Base-by-base conservation (phyloP, 2,113 vertebrate species). In the Microcebus ravelobensis region DNA sequence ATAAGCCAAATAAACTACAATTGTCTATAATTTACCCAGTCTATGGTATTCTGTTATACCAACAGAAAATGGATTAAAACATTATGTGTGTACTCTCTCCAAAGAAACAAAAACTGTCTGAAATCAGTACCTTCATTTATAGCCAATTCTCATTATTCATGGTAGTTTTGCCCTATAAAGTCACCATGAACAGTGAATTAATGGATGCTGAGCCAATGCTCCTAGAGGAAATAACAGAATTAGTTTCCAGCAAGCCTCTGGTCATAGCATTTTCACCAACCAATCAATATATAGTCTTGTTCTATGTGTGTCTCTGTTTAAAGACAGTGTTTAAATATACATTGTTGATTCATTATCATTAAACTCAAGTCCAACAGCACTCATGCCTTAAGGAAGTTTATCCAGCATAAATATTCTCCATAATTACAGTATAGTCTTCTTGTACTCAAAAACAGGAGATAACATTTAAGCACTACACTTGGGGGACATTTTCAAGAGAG, bases 121-220 rank as follows among this genome's bases (percentile, higher is more conserved):
- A 63, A 92, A 73, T 31, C 18, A 36, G 27, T 29, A 10, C 76
- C 42, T 36, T 81, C 39, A 55, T 21, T 61, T 74, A 77, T 18
- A 79, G 18, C 77, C 6, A 0, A 11, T 34, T 45, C n/a, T 50
- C 61, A 61, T 9, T 39, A 73, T 10, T 59, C 39, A 21, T 8
- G 36, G 42, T 18, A 31, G 25, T 36, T 52, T 31, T 0, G 3
- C 9, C 23, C 23, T 55, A 23, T 67, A 13, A 23, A 92, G 48
- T 48, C 17, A 20, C 81, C 14, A 13, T 21, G 2, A 94, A 79
- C 5, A 23, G 48, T 23, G 21, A 65, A 76, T n/a, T 48, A 52
- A 55, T 2, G 4, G 65, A 9, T 0, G 15, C 1, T 0, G 12
- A 88, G 42, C n/a, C 65, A 6, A 2, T 9, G n/a, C 7, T 63